A percentile compares a stretch with the other conserved stretches of the same genome.
phyloP scores from a whole-genome alignment of 2,113 vertebrate genomes.

The Dryoscopus gambensis region DNA sequence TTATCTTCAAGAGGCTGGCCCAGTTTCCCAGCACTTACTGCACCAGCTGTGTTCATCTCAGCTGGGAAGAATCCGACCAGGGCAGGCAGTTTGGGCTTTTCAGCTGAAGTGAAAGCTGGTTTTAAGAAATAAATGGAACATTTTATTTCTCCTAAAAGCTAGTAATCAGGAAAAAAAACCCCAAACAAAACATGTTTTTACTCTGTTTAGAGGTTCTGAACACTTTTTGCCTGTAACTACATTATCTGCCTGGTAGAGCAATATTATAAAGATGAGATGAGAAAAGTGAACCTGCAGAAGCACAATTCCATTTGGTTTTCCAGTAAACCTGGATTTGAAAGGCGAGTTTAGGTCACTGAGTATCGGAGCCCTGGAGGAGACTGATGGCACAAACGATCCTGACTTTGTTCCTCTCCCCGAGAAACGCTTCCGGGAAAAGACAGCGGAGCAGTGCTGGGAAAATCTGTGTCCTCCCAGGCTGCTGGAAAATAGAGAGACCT shows the following conservation, averaged over 20 bases:
- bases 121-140: not conserved
- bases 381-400: constrained; percentile 32
- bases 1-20: not conserved
- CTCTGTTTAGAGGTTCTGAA: not conserved
- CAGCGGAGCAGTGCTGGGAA: not conserved
- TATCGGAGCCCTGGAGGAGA: constrained; percentile 49
- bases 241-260: not conserved
- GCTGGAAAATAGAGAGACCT: constrained; percentile 70
- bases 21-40: not conserved
- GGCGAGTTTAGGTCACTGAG: constrained; percentile 61
- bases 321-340: constrained; percentile 37
- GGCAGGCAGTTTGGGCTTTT: not conserved
- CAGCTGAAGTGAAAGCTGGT: not conserved
- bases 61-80: not conserved
- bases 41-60: not conserved
- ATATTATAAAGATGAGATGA: not conserved
- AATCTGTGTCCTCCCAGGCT: constrained; percentile 28
- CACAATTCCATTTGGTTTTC: not conserved
- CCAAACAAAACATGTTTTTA: not conserved
- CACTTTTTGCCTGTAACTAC: not conserved
- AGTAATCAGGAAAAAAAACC: not conserved
- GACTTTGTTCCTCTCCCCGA: constrained; percentile 67
- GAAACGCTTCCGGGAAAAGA: constrained; percentile 60
- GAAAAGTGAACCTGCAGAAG: not conserved
- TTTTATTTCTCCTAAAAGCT: not conserved